A percentile compares a stretch with the other conserved stretches of the same genome.
phyloP scores from a whole-genome alignment of 2,888 invertebrate species.

The Habroteleia sp. region DNA sequence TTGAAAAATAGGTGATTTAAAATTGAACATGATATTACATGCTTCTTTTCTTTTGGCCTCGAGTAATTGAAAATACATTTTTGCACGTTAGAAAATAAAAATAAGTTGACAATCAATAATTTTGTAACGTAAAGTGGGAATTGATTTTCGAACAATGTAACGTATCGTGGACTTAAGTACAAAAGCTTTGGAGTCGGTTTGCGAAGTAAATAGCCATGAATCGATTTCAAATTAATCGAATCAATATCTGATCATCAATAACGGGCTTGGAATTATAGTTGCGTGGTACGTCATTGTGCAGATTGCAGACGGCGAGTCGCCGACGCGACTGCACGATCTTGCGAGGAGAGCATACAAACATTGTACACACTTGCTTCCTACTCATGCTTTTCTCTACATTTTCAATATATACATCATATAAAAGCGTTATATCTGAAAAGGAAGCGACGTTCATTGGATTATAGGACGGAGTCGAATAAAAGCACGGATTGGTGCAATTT shows the following conservation, averaged over 20 bases:
- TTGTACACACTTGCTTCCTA: constrained; percentile 13
- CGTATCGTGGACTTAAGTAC: too few relatives aligned
- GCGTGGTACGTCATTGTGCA: constrained; percentile 23
- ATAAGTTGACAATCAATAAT: constrained; percentile 1
- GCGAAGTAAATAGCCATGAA: constrained; percentile 8
- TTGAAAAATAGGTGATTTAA: too few relatives aligned
- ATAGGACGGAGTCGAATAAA: constrained; percentile 19
- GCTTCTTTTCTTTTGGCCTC: too few relatives aligned
- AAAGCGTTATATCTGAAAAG: constrained; percentile 39
- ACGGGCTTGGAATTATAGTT: constrained; percentile 28
- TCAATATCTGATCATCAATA: constrained; percentile 28
- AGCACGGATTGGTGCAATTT: constrained; percentile 18
- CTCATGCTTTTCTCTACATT: constrained; percentile 2
- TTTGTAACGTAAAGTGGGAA: not conserved
- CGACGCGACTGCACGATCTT: constrained; percentile 44
- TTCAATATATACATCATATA: constrained; percentile 16
- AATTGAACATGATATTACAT: too few relatives aligned
- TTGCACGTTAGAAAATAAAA: too few relatives aligned
- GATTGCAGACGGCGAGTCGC: constrained; percentile 63
- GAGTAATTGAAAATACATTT: too few relatives aligned
- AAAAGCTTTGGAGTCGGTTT: too few relatives aligned
- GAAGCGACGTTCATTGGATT: constrained; percentile 47
- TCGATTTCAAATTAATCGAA: constrained; percentile 35
- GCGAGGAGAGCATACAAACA: constrained; percentile 25
- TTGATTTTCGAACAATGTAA: too few relatives aligned